These are phyloP conservation scores for Panthera tigris DNA, from an alignment of 2,113 vertebrate genomes.

Conservation along the genomic window DNA sequence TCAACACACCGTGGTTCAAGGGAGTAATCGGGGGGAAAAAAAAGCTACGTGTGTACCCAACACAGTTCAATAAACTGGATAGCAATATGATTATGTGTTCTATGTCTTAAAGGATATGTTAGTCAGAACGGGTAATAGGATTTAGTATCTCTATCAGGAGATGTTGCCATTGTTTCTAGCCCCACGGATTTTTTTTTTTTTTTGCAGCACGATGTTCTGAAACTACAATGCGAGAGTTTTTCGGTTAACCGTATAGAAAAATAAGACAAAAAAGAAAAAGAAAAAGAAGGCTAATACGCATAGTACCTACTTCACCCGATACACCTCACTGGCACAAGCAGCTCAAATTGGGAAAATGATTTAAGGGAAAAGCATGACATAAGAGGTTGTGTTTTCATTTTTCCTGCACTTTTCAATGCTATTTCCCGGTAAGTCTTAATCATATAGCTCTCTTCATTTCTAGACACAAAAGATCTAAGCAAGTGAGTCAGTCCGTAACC, in stretches of 20 bases:
- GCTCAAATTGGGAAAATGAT: not conserved
- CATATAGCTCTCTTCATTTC: conserved; percentile 59
- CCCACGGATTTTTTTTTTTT: not conserved
- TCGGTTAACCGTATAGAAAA: not conserved
- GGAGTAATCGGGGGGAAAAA: not conserved
- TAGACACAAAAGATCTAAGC: conserved; percentile 62
- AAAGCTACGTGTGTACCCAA: not conserved
- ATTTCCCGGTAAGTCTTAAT: conserved; percentile 35
- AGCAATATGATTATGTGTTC: not conserved
- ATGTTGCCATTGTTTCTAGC: not conserved
- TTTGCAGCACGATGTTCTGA: not conserved
- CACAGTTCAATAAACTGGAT: not conserved
- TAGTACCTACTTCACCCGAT: not conserved
- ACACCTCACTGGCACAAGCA: not conserved
- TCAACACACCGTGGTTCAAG: not conserved
- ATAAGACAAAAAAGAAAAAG: not conserved
- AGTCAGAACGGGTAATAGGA: not conserved
- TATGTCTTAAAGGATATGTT: not conserved
- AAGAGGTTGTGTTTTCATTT: conserved; percentile 31
- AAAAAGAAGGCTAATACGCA: not conserved
- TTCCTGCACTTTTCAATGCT: conserved; percentile 30
- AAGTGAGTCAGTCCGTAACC: conserved; percentile 70
- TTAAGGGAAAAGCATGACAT: conserved; percentile 6
- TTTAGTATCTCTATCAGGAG: not conserved
- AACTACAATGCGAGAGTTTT: not conserved